Evolutionary conservation across 2,113 vertebrate species (phyloP).

Genomic region (Hemibagrus wyckioides): DNA sequence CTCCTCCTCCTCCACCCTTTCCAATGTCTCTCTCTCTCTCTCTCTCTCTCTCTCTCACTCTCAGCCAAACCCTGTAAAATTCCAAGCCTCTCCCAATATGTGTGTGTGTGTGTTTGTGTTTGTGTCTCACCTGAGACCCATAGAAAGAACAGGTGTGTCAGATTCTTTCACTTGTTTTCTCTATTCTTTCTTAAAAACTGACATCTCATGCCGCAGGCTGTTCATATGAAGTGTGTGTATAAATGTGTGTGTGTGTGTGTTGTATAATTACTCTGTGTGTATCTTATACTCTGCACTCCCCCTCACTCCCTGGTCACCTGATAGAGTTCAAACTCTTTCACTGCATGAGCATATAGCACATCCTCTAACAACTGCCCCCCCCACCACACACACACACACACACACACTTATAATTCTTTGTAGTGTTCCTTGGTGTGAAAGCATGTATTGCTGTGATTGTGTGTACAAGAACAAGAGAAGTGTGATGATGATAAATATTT

Average conservation of each 20-base stretch:
- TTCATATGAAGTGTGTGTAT: neutral
- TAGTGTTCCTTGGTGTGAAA: neutral
- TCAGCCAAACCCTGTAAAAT: conserved; percentile 53
- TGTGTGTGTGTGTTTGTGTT: conserved; percentile 42
- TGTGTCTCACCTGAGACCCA: conserved; percentile 13
- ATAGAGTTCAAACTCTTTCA: neutral
- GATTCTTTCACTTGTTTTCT: conserved; percentile 25
- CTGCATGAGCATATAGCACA: neutral
- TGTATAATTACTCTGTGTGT: neutral
- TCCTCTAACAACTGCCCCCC: neutral
- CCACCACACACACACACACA: conserved; percentile 40
- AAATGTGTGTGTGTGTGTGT: neutral
- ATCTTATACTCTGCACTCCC: neutral
- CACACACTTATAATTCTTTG: neutral
- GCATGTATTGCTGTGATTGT: neutral
- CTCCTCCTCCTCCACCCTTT: neutral
- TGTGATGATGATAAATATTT: too few relatives aligned
- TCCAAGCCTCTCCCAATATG: conserved; percentile 52
- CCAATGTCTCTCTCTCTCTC: conserved; percentile 37
- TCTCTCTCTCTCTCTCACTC: conserved; percentile 48
- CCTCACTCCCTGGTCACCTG: neutral
- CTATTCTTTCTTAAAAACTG: neutral
- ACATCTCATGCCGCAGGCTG: neutral
- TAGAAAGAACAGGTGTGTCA: conserved; percentile 22
- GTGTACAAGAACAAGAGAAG: neutral